A percentile compares a stretch with the other conserved stretches of the same genome.
Conservation (phyloP, 2,888 invertebrate genomes). For the Neoaliturus tenellus region DNA sequence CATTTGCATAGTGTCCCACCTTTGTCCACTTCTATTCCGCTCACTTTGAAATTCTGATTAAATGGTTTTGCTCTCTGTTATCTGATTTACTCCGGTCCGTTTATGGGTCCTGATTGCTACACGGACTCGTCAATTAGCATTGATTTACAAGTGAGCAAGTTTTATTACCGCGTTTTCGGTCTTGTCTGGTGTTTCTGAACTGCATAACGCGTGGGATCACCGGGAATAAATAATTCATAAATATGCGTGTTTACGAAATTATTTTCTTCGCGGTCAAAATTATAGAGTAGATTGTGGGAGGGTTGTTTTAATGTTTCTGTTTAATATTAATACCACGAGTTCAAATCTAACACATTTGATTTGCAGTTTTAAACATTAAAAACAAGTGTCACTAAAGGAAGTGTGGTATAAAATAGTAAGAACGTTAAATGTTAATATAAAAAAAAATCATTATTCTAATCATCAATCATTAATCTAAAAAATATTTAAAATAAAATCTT, state of each 20-base stretch:
- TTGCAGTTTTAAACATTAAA: too few relatives aligned
- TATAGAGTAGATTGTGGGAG: background rate
- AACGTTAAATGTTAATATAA: too few relatives aligned
- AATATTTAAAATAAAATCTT: too few relatives aligned
- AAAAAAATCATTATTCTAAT: too few relatives aligned
- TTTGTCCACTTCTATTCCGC: background rate
- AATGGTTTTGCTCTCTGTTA: conserved; percentile 43
- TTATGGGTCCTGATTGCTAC: conserved; percentile 15
- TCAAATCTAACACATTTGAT: too few relatives aligned
- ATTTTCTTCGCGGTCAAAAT: background rate
- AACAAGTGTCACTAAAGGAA: too few relatives aligned
- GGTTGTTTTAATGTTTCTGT: too few relatives aligned
- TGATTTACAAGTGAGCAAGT: conserved; percentile 8
- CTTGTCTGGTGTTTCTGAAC: background rate
- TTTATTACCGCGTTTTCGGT: background rate
- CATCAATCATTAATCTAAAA: too few relatives aligned
- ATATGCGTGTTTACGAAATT: background rate
- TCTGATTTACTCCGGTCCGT: conserved; percentile 28
- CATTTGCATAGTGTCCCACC: conserved; percentile 51
- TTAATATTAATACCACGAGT: too few relatives aligned
- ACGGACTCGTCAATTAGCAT: conserved; percentile 12
- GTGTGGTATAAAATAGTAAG: too few relatives aligned
- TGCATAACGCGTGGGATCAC: background rate
- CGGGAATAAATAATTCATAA: conserved; percentile 1
- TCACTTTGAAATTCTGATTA: conserved; percentile 46